A percentile compares a stretch with the other conserved stretches of the same genome.
Conservation (phyloP, 2,888 invertebrate species). For the Platynereis dumerilii region DNA sequence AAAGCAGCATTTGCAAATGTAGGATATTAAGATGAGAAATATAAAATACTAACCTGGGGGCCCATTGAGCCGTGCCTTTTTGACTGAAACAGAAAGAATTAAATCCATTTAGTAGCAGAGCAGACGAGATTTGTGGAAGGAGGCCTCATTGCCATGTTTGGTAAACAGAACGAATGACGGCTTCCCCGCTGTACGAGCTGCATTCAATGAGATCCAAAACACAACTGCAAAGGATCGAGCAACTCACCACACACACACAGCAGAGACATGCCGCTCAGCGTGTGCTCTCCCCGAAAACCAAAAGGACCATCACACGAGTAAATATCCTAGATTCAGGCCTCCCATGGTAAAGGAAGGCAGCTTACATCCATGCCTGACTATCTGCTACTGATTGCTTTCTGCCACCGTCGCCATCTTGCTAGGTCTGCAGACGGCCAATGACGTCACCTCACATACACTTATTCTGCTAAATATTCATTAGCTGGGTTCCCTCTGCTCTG, state of each 20-base stretch:
- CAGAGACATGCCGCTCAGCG: conserved; percentile 24
- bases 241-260: conserved; percentile 35
- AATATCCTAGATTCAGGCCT: neutral
- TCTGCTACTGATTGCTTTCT: conserved; percentile 1
- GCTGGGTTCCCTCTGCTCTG: neutral
- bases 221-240: neutral
- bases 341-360: conserved; percentile 10
- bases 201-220: neutral
- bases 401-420: conserved; percentile 17
- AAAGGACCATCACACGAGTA: conserved; percentile 3
- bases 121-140: neutral
- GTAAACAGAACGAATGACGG: neutral
- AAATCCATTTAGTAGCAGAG: conserved; percentile 21
- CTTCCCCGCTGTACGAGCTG: neutral
- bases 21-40: conserved; percentile 7
- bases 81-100: conserved; percentile 77
- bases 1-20: too few relatives aligned
- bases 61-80: conserved; percentile 86
- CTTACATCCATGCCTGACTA: neutral
- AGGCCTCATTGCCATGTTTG: neutral
- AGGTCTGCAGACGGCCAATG: conserved; percentile 12
- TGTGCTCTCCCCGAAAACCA: conserved; percentile 8
- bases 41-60: conserved; percentile 75
- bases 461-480: conserved; percentile 21
- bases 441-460: conserved; percentile 22